Percentiles rank a stretch among this genome's conserved stretches.
phyloP scores from a whole-genome alignment of 2,113 vertebrate genomes.

The Coptodon bakossiorum region DNA sequence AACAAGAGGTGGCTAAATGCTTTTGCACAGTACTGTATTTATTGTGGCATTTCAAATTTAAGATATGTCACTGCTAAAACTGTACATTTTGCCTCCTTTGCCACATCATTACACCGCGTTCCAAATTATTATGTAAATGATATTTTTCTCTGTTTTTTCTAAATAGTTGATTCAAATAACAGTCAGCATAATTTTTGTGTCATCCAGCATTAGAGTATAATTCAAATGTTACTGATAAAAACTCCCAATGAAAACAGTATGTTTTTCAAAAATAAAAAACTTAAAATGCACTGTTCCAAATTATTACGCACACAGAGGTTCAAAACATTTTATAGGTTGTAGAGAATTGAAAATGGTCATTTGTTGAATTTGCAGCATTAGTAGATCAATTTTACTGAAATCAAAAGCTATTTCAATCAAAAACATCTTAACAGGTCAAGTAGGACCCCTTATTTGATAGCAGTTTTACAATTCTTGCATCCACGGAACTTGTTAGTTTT shows the following conservation, averaged over 20 bases:
- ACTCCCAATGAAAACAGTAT: neutral
- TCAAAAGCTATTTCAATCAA: neutral
- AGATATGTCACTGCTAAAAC: neutral
- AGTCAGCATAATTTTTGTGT: neutral
- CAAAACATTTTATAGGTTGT: neutral
- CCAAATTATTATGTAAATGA: neutral
- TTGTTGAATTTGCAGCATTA: neutral
- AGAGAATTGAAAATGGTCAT: neutral
- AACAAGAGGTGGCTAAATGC: neutral
- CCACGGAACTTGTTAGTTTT: neutral
- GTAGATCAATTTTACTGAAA: neutral
- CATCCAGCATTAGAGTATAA: neutral
- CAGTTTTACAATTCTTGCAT: neutral
- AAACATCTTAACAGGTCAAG: neutral
- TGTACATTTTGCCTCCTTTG: conserved; percentile 39
- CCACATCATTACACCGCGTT: neutral
- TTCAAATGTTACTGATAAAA: neutral
- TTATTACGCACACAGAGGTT: neutral
- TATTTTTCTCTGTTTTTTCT: neutral
- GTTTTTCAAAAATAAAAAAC: neutral
- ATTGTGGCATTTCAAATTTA: neutral
- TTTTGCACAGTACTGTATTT: neutral
- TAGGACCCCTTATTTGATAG: neutral
- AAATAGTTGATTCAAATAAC: neutral
- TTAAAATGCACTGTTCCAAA: neutral